Conservation (phyloP, 2,797 vertebrate species). For the Streptopelia turtur region DNA sequence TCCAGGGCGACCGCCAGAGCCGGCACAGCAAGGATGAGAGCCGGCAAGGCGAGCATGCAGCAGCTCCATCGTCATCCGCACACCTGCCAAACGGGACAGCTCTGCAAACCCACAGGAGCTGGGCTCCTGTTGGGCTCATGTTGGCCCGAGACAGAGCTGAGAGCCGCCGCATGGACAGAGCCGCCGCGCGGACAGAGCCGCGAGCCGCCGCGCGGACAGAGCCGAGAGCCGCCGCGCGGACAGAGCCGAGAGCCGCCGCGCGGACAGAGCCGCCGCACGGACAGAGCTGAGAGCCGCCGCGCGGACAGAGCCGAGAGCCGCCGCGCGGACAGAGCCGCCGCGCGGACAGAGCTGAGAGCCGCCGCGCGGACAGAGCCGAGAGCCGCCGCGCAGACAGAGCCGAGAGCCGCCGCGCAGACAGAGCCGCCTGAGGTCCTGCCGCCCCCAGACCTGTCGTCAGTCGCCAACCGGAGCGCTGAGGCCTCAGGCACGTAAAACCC, state of each 20-base stretch:
- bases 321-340: neutral
- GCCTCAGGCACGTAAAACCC: neutral
- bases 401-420: too few relatives aligned
- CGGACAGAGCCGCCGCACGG: neutral
- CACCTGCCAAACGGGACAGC: neutral
- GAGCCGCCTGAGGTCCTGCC: neutral
- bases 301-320: neutral
- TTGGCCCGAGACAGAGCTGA: too few relatives aligned
- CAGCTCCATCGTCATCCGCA: neutral
- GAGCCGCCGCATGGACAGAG: too few relatives aligned
- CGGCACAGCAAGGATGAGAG: neutral
- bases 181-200: neutral
- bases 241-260: neutral
- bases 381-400: neutral
- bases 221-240: too few relatives aligned
- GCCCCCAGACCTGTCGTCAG: neutral
- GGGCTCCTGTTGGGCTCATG: too few relatives aligned
- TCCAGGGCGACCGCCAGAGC: neutral
- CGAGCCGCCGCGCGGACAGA: neutral
- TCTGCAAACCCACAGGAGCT: fast-evolving
- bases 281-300: neutral
- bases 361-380: neutral
- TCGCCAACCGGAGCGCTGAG: neutral
- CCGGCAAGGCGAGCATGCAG: neutral
- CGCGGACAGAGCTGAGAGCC: neutral